Base-by-base conservation (phyloP, 1,140 invertebrate species). In the Drosophila guanche region DNA sequence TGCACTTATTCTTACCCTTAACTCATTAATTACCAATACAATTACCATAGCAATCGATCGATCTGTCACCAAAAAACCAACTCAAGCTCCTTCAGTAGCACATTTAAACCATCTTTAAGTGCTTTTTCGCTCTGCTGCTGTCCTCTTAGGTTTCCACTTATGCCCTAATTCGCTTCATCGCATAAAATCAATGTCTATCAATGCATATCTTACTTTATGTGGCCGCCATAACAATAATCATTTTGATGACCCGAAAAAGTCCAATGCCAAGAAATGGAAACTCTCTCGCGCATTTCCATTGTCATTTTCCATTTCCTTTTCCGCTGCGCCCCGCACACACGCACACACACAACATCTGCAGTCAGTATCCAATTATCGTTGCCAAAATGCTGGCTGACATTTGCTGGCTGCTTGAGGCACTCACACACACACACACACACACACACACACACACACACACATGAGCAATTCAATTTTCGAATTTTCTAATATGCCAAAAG, bases 381-480 rank as follows among this genome's bases (percentile, higher is more conserved):
- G 70, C 70, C 69, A 73, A 72, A 57, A 56, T 37, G 47, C 48
- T 29, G 33, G n/a, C 65, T 68, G 65, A 55, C 33, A 45, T 45
- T 73, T 72, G 69, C 68, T 73, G 41, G 63, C 46, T 65, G 37
- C 46, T 55, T n/a, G 25, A 43, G 42, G 37, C 46, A 60, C 48
- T 45, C 27, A 20, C 37, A n/a, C 22, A 6, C 41, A n/a, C n/a
- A 12, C 16, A 12, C 12, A 53, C 25, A 54, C 41, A 54, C 27
- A 20, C 37, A n/a, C 22, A 6, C n/a, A n/a, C n/a, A n/a, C n/a
- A 42, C 41, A 43, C 43, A 55, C 16, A 55, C 27, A 61, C 14
- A 58, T 62, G 23, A n/a, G 23, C 69, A 57, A 61, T 86, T 68
- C 71, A 75, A 68, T 72, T 79, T 76, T 47, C 63, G 57, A 74